phyloP scores from a whole-genome alignment of 2,113 vertebrate genomes.

The Trinectes maculatus region DNA sequence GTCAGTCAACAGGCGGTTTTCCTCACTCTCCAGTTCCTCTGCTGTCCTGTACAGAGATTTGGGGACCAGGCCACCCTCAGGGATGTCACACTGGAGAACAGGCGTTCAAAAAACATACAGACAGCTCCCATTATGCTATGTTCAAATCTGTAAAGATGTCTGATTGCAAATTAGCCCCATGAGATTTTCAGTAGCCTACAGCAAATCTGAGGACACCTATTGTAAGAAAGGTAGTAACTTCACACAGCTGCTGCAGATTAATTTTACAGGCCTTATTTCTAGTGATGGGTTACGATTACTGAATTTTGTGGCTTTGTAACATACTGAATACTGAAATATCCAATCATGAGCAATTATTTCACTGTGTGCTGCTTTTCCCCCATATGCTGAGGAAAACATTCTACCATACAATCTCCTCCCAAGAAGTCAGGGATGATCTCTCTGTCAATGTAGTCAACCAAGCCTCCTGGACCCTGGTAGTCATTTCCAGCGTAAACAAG shows the following conservation, averaged over 20 bases:
- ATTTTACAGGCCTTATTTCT: background rate
- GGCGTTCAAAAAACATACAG: background rate
- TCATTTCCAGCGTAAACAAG: conserved; percentile 97
- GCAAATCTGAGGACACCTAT: background rate
- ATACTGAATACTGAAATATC: no score
- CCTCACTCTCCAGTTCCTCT: conserved; percentile 93
- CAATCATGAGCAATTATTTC: no score
- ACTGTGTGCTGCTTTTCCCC: no score
- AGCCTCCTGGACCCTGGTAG: conserved; percentile 92
- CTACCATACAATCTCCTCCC: conserved; percentile 92
- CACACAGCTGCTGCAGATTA: background rate
- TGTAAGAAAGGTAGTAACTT: background rate
- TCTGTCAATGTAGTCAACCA: conserved; percentile 93
- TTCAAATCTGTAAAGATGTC: background rate
- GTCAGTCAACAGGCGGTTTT: conserved; percentile 91
- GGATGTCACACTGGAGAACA: conserved; percentile 88
- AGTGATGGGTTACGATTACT: background rate
- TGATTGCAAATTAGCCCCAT: conserved; percentile 1
- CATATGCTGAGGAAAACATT: conserved; percentile 20
- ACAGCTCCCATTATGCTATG: background rate
- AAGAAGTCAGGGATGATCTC: conserved; percentile 95
- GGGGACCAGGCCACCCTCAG: conserved; percentile 93
- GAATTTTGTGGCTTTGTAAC: no score
- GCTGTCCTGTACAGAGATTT: conserved; percentile 93
- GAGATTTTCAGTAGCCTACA: no score